phyloP scores from a whole-genome alignment of 1,140 invertebrate species.

The Dufourea novaeangliae region DNA sequence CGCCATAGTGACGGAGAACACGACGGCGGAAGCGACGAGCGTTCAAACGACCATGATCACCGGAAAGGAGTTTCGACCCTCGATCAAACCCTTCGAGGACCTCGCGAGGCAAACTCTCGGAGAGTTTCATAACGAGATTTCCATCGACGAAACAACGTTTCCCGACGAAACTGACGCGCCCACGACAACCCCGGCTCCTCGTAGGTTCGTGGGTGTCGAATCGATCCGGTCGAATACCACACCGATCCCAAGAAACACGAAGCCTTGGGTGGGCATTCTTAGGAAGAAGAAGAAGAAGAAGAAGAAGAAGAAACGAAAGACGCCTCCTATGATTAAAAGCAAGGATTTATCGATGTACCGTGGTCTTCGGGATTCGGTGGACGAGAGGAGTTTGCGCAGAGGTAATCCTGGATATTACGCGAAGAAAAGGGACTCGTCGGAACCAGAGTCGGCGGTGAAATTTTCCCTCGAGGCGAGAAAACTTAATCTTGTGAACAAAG shows the following conservation, averaged over 20 bases:
- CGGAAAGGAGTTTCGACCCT: constrained; percentile 24
- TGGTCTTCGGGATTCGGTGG: not conserved
- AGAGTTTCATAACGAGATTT: constrained; percentile 41
- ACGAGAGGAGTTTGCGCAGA: not conserved
- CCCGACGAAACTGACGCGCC: constrained; percentile 24
- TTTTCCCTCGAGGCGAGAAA: not conserved
- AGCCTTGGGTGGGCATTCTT: no score
- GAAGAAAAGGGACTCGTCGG: not conserved
- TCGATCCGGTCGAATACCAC: not conserved
- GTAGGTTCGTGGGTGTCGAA: not conserved
- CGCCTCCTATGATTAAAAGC: not conserved
- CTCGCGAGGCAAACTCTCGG: not conserved
- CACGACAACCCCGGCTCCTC: not conserved
- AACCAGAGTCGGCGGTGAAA: constrained; percentile 5
- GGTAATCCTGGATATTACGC: not conserved
- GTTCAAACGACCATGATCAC: constrained; percentile 39
- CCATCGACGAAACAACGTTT: constrained; percentile 31
- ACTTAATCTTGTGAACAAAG: constrained; percentile 1
- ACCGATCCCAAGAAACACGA: not conserved
- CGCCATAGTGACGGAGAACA: not conserved
- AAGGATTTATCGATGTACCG: not conserved
- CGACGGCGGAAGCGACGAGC: not conserved
- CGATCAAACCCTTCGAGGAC: not conserved
- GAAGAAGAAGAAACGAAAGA: constrained; percentile 5
- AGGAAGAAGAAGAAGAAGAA: not conserved